Evolutionary conservation across 2,888 invertebrate genomes (phyloP).

Genomic region (Metacarcinus magister): DNA sequence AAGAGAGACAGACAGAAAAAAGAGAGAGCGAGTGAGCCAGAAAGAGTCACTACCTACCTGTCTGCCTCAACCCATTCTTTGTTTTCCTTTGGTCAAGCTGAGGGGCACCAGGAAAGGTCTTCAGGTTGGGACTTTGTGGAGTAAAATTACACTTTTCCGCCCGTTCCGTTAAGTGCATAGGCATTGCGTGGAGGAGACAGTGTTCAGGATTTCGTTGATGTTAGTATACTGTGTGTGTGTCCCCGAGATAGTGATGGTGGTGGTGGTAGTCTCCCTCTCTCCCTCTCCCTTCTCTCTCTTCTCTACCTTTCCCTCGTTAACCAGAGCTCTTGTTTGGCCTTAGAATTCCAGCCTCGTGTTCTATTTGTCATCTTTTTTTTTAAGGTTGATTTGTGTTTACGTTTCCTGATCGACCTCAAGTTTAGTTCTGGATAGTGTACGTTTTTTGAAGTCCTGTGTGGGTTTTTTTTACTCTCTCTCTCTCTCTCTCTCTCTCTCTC

Average conservation of each 20-base stretch:
- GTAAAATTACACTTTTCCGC: background rate
- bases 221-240: background rate
- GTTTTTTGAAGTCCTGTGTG: background rate
- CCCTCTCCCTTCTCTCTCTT: no score
- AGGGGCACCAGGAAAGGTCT: background rate
- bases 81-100: background rate
- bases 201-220: background rate
- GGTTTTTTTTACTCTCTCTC: background rate
- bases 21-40: background rate
- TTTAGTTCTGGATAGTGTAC: background rate
- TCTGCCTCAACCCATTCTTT: background rate
- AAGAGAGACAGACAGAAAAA: background rate
- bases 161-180: constrained; percentile 10
- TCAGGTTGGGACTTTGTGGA: background rate
- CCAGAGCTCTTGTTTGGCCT: background rate
- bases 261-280: no score
- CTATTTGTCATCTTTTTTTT: background rate
- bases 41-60: background rate
- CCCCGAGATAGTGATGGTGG: background rate
- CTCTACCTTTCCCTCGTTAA: no score
- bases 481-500: background rate
- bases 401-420: background rate
- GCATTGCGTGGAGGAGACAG: background rate
- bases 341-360: background rate
- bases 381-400: background rate